phyloP scores from a whole-genome alignment of 30 jellyfish, hydroid and myxozoan genomes.

The Chrysaora quinquecirrha region DNA sequence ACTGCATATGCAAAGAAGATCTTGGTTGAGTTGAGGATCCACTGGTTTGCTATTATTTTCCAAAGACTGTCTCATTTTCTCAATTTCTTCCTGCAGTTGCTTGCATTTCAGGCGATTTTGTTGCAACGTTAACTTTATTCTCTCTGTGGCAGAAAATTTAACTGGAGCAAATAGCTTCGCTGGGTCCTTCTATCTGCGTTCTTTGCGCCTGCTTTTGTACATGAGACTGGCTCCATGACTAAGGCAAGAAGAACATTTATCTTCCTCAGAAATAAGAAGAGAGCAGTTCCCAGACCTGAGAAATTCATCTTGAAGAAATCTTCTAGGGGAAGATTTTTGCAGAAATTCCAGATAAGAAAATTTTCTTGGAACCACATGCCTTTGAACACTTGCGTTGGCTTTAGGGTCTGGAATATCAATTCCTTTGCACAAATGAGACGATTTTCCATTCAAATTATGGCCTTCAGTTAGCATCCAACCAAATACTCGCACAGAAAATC shows the following conservation, averaged over 20 bases:
- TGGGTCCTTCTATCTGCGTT: conserved; percentile 16
- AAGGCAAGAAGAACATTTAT: conserved; percentile 40
- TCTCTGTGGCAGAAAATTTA: conserved; percentile 20
- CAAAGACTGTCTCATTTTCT: conserved; percentile 33
- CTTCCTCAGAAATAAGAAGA: conserved; percentile 10
- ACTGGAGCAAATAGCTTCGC: conserved; percentile 40
- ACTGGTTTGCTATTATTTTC: conserved; percentile 40
- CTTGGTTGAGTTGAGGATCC: conserved; percentile 36
- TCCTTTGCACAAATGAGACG: conserved; percentile 22
- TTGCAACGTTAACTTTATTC: conserved; percentile 49
- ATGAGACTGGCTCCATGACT: conserved; percentile 19
- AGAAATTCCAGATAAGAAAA: conserved; percentile 7
- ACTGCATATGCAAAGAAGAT: conserved; percentile 8
- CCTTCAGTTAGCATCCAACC: conserved; percentile 37
- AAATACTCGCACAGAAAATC: conserved; percentile 17
- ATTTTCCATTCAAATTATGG: neutral
- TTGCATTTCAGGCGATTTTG: conserved; percentile 39
- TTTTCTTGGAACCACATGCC: conserved; percentile 51
- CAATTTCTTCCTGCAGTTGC: conserved; percentile 32
- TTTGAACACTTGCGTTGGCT: conserved; percentile 34
- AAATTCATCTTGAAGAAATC: conserved; percentile 44
- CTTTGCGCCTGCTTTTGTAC: conserved; percentile 41
- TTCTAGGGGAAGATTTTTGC: conserved; percentile 3
- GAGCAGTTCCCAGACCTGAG: conserved; percentile 27
- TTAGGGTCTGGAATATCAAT: conserved; percentile 35